phyloP scores from a whole-genome alignment of 2,797 vertebrate species.

The Muscicapa comitata region DNA sequence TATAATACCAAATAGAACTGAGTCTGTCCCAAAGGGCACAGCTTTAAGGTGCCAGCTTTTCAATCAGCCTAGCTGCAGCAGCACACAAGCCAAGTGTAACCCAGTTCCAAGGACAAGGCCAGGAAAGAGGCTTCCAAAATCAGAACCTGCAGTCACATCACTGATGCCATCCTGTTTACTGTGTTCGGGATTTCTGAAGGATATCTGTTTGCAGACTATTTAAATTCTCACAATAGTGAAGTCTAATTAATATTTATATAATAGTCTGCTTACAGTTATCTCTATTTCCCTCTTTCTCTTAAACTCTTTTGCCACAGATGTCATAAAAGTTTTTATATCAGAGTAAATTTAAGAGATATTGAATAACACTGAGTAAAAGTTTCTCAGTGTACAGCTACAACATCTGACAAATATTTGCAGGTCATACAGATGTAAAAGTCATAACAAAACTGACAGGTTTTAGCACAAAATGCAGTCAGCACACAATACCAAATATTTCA shows the following conservation, averaged over 20 bases:
- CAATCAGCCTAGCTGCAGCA: accelerated
- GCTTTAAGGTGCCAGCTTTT: neutral
- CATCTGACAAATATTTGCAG: neutral
- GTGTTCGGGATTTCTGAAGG: neutral
- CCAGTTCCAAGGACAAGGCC: neutral
- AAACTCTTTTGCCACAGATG: neutral
- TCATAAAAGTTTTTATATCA: neutral
- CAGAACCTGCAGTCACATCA: neutral
- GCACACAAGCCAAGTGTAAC: neutral
- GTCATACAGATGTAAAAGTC: neutral
- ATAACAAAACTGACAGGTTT: neutral
- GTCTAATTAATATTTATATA: neutral
- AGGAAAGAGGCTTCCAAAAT: neutral
- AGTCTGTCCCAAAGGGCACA: neutral
- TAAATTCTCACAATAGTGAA: neutral
- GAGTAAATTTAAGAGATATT: neutral
- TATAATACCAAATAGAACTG: neutral
- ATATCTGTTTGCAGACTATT: neutral
- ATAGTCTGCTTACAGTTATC: neutral
- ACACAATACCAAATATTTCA: neutral
- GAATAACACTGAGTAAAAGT: neutral
- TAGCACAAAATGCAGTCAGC: neutral
- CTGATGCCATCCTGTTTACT: neutral
- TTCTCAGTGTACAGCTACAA: neutral
- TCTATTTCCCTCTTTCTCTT: neutral